These are phyloP conservation scores for Dicyrtoma fusca DNA, from an alignment of 2,888 invertebrate species.

Conservation along the genomic window DNA sequence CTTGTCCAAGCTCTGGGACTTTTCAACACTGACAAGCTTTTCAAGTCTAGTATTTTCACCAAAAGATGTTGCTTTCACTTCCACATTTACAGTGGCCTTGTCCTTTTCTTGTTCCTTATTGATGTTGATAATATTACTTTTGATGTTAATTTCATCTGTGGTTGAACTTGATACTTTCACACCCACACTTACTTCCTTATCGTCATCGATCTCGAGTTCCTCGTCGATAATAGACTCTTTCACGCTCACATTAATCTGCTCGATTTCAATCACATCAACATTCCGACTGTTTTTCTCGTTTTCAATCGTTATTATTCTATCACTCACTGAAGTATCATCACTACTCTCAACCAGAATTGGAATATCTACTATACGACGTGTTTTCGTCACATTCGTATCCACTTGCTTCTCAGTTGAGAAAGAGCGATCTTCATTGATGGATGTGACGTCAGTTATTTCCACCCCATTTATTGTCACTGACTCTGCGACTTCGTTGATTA, in stretches of 20 bases:
- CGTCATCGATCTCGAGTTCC: neutral
- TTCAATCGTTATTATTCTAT: conserved; percentile 17
- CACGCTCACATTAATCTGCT: conserved; percentile 19
- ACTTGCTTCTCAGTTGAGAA: conserved; percentile 31
- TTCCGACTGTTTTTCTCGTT: conserved; percentile 24
- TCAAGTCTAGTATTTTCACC: too few relatives aligned
- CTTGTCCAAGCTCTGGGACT: conserved; percentile 20
- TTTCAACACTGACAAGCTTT: conserved; percentile 8
- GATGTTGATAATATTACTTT: too few relatives aligned
- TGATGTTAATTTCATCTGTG: too few relatives aligned
- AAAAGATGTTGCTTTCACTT: too few relatives aligned
- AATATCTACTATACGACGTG: conserved; percentile 34
- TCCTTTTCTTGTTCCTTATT: too few relatives aligned
- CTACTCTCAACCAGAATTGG: conserved; percentile 37
- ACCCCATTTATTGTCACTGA: conserved; percentile 38
- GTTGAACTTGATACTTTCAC: too few relatives aligned
- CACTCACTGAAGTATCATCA: conserved; percentile 35
- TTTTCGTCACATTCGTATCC: conserved; percentile 22
- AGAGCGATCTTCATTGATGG: conserved; percentile 30
- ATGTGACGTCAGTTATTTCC: conserved; percentile 35
- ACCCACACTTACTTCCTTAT: neutral
- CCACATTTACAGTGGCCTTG: too few relatives aligned
- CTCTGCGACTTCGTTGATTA: conserved; percentile 20
- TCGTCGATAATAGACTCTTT: conserved; percentile 6
- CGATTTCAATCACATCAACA: conserved; percentile 21